Base-by-base conservation (phyloP, 2,888 invertebrate species). In the Ametastegia equiseti region DNA sequence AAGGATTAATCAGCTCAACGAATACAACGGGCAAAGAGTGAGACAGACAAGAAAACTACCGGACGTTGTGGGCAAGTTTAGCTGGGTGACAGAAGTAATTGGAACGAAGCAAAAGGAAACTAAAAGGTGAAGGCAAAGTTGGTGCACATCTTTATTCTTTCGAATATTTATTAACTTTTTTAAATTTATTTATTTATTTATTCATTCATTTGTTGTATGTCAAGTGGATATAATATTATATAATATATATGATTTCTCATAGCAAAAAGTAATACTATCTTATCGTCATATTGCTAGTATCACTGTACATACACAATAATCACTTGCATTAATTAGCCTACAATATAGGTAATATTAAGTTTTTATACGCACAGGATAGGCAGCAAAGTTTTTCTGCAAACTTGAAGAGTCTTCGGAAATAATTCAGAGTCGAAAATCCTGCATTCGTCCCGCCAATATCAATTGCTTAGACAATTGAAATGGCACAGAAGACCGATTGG, bases 241-340 rank as follows among this genome's bases (percentile, higher is more conserved):
- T 77, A 50, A 77, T 42, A 80, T 69, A 54, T 81, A 81, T 75
- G 73, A 81, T 81, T 63, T 81, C 60, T 73, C 67, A 69, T 80
- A 80, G 57, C 57, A 81, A 82, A 83, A 82, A 78, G 81, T 86
- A 87, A 86, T 87, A 88, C 85, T 87, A 87, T 82, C 82, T 83
- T 81, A 60, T 84, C 75, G 82, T 84, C 82, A 83, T 86, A 86
- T 84, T 81, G 84, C 83, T 87, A 86, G 82, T 85, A 86, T 86
- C 85, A 84, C 83, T 80, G 83, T 78, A 78, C 78, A 39, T 78
- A 42, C 42, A 60, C 60, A 78, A 78, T 42, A 78, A 60, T 78
- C 60, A 60, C 45, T 78, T 42, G 39, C 60, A n/a, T 42, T 78
- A 60, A 33, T 27, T 78, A 4, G 9, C 6, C 75, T 75, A 75